phyloP scores from a whole-genome alignment of 2,888 invertebrate species.

The Drosophila demipolita region DNA sequence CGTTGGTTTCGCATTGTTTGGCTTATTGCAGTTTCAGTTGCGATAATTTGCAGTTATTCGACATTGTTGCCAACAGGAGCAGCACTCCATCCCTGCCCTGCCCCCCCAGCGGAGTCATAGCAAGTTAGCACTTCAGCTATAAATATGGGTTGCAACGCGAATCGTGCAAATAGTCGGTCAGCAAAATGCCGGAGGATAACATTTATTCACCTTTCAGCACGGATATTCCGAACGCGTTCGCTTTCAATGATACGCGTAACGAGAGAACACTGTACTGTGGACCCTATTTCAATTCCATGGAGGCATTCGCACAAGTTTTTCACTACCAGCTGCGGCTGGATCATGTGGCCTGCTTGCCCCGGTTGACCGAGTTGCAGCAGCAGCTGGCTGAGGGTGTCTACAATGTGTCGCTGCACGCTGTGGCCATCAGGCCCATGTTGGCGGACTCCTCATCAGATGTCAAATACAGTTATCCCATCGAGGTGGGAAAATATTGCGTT shows the following conservation, averaged over 20 bases:
- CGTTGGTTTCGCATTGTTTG: slow-evolving; percentile 38
- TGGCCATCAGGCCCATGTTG: slow-evolving; percentile 24
- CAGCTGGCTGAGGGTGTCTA: slow-evolving; percentile 55
- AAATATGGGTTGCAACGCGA: slow-evolving; percentile 46
- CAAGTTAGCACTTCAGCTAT: slow-evolving; percentile 35
- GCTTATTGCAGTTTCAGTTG: slow-evolving; percentile 53
- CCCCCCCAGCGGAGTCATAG: background rate
- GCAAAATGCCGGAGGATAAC: slow-evolving; percentile 38
- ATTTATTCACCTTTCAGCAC: slow-evolving; percentile 57
- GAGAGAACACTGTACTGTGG: slow-evolving; percentile 45
- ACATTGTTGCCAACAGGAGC: slow-evolving; percentile 1
- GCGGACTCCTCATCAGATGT: slow-evolving; percentile 4
- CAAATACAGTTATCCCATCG: slow-evolving; percentile 78
- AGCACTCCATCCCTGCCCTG: background rate
- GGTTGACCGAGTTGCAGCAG: slow-evolving; percentile 41
- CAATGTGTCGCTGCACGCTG: slow-evolving; percentile 71
- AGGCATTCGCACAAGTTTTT: slow-evolving; percentile 61
- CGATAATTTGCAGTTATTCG: slow-evolving; percentile 49
- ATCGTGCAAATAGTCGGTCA: slow-evolving; percentile 34
- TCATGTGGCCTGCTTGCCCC: slow-evolving; percentile 42
- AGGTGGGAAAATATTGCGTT: slow-evolving; percentile 74
- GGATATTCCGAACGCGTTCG: slow-evolving; percentile 72
- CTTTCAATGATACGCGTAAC: slow-evolving; percentile 37
- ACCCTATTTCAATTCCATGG: slow-evolving; percentile 60
- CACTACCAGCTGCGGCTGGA: slow-evolving; percentile 64